These are phyloP conservation scores for Cerceris rybyensis DNA, from an alignment of 2,888 invertebrate species.

Conservation along the genomic window DNA sequence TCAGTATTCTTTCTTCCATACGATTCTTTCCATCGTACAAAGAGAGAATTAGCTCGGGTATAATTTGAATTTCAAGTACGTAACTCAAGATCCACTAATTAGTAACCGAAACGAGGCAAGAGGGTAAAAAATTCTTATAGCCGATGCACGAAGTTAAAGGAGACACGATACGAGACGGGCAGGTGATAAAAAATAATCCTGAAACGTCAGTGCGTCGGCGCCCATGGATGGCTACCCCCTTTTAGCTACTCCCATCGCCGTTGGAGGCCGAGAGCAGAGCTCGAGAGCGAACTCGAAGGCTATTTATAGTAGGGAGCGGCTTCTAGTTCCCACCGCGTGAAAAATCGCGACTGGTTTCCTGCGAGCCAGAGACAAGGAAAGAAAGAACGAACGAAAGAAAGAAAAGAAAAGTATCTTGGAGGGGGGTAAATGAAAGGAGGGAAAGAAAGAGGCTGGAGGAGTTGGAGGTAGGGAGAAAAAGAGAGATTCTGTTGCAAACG, in stretches of 20 bases:
- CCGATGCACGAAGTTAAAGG: conserved; percentile 22
- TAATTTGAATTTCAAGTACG: no score
- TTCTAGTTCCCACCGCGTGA: conserved; percentile 74
- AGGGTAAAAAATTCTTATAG: neutral
- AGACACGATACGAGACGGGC: conserved; percentile 1
- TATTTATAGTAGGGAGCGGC: conserved; percentile 76
- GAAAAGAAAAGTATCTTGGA: conserved; percentile 10
- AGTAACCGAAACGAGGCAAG: neutral
- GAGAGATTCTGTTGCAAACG: conserved; percentile 6
- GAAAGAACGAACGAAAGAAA: conserved; percentile 44
- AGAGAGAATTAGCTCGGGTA: no score
- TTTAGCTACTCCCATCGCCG: conserved; percentile 65
- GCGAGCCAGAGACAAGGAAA: conserved; percentile 39
- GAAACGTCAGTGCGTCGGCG: conserved; percentile 52
- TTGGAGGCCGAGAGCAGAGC: conserved; percentile 63
- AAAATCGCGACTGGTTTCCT: conserved; percentile 73
- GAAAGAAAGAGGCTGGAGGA: conserved; percentile 1
- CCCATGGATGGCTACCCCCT: conserved; percentile 63
- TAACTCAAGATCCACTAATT: no score
- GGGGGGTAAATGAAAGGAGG: conserved; percentile 33
- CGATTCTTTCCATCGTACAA: no score
- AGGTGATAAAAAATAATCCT: conserved; percentile 43
- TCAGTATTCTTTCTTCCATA: no score
- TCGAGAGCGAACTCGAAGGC: conserved; percentile 72
- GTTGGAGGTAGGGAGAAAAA: neutral